Evolutionary conservation across 2,888 invertebrate species (phyloP).

Genomic region (Cataglyphis albicans): DNA sequence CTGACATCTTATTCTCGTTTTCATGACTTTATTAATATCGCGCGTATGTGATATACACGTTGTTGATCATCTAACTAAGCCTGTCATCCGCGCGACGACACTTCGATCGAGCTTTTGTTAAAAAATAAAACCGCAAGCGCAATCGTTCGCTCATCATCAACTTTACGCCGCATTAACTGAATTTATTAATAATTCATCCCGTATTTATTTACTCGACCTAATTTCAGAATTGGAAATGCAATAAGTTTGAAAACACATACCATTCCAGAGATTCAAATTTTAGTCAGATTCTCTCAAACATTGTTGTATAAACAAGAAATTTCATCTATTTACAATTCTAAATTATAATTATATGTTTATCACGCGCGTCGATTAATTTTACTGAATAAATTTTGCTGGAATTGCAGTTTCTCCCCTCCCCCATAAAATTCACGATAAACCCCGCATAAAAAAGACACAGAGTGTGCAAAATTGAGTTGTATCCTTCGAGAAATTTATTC

Average conservation of each 20-base stretch:
- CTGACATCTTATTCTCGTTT: conserved; percentile 56
- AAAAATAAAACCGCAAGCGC: conserved; percentile 56
- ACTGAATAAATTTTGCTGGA: neutral
- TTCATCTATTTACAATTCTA: neutral
- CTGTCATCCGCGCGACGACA: conserved; percentile 51
- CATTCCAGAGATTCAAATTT: neutral
- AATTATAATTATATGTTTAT: neutral
- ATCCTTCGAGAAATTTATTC: neutral
- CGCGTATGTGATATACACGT: conserved; percentile 56
- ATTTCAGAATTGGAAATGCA: conserved; percentile 30
- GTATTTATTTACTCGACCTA: conserved; percentile 49
- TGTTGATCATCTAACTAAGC: conserved; percentile 51
- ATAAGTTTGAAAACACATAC: neutral
- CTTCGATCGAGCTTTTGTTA: conserved; percentile 57
- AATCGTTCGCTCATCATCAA: conserved; percentile 48
- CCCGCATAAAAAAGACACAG: neutral
- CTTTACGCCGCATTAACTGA: conserved; percentile 51
- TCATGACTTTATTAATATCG: conserved; percentile 55
- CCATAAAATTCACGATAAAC: neutral
- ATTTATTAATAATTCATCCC: conserved; percentile 53
- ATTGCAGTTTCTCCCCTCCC: neutral
- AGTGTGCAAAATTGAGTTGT: neutral
- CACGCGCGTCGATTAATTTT: neutral
- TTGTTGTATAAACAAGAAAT: neutral
- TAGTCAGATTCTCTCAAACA: neutral